These are phyloP conservation scores for Netelia melanura DNA, from an alignment of 2,888 invertebrate genomes.

Conservation along the genomic window DNA sequence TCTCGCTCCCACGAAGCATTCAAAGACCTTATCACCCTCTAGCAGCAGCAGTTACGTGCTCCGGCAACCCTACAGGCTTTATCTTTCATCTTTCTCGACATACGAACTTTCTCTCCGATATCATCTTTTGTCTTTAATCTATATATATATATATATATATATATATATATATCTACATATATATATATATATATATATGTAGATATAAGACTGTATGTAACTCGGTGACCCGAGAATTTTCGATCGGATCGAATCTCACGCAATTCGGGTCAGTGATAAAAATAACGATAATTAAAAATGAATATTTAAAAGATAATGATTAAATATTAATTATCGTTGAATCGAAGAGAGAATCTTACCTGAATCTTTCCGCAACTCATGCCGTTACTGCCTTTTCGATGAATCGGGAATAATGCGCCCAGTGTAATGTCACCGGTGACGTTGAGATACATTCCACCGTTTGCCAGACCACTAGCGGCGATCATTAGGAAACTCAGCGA, in stretches of 20 bases:
- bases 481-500: slow-evolving; percentile 64
- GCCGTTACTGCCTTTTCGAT: slow-evolving; percentile 81
- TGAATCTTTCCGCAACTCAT: slow-evolving; percentile 80
- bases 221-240: not conserved
- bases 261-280: not conserved
- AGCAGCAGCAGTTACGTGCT: slow-evolving; percentile 57
- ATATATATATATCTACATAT: too few species aligned
- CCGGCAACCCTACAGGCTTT: slow-evolving; percentile 16
- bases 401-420: slow-evolving; percentile 86
- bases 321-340: not conserved
- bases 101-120: slow-evolving; percentile 28
- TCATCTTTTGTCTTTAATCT: slow-evolving; percentile 20
- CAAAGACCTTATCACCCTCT: slow-evolving; percentile 50
- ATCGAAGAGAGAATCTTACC: slow-evolving; percentile 68
- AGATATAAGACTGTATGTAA: not conserved
- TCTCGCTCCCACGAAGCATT: slow-evolving; percentile 4
- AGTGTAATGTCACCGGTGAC: slow-evolving; percentile 85
- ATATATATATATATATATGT: not conserved
- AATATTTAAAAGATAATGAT: not conserved
- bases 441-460: slow-evolving; percentile 74
- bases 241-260: not conserved
- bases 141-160: not conserved
- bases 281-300: not conserved
- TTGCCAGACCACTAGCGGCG: slow-evolving; percentile 58
- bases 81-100: slow-evolving; percentile 43